A percentile compares a stretch with the other conserved stretches of the same genome.
Conservation (phyloP, 1,140 invertebrate genomes). For the Caenorhabditis briggsae region DNA sequence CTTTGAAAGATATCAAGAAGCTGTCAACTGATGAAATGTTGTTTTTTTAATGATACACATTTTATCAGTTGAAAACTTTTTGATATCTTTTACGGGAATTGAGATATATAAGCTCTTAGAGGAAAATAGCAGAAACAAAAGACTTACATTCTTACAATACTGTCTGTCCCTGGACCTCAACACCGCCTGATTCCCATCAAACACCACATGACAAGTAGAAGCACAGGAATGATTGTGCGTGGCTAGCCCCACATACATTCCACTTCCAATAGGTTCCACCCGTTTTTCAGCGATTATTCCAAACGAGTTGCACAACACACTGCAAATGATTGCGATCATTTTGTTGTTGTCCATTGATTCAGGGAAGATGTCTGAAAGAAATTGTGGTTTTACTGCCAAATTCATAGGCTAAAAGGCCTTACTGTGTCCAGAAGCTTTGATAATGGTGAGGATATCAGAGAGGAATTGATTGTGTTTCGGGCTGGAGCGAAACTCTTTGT, state of each 20-base stretch:
- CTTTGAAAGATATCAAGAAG: too few relatives aligned
- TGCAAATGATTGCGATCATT: neutral
- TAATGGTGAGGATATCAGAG: neutral
- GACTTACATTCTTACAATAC: neutral
- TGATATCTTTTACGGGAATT: too few relatives aligned
- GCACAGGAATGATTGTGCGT: conserved; percentile 38
- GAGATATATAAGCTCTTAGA: too few relatives aligned
- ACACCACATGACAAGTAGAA: conserved; percentile 12
- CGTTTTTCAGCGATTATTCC: conserved; percentile 14
- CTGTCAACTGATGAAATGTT: too few relatives aligned
- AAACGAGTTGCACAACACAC: conserved; percentile 27
- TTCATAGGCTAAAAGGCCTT: too few relatives aligned
- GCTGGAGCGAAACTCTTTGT: conserved; percentile 37
- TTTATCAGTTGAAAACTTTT: too few relatives aligned
- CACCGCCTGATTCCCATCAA: neutral
- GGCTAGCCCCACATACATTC: neutral
- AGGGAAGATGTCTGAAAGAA: neutral
- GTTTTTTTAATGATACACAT: too few relatives aligned
- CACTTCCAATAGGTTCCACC: conserved; percentile 13
- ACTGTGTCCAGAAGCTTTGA: neutral
- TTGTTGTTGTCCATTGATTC: neutral
- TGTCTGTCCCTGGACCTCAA: neutral
- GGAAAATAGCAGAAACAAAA: too few relatives aligned
- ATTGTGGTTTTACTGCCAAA: neutral
- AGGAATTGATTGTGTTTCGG: conserved; percentile 31